A percentile compares a stretch with the other conserved stretches of the same genome.
These are phyloP conservation scores for Mycetomoellerius zeteki DNA, from an alignment of 1,140 invertebrate species.

Conservation along the genomic window DNA sequence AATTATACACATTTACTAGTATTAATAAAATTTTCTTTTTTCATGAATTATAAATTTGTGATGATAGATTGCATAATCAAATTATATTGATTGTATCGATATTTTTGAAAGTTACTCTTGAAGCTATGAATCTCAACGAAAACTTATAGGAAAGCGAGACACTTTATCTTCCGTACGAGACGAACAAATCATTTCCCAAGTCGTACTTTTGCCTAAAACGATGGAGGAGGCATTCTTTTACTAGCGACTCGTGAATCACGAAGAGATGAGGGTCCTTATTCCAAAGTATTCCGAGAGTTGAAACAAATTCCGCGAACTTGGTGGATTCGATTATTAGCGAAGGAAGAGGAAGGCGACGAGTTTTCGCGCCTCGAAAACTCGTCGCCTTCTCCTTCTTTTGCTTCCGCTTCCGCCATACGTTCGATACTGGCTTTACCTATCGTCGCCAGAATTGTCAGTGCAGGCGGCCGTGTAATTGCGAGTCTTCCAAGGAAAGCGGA, in stretches of 20 bases:
- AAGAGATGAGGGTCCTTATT: constrained; percentile 28
- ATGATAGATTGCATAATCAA: background rate
- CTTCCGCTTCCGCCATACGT: constrained; percentile 49
- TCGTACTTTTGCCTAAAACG: constrained; percentile 14
- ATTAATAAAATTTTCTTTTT: background rate
- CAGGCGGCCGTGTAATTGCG: constrained; percentile 62
- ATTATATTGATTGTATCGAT: background rate
- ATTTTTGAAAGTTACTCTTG: background rate
- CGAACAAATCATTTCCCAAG: constrained; percentile 50
- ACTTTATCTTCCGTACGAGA: constrained; percentile 33
- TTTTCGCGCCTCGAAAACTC: constrained; percentile 56
- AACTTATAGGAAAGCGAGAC: background rate
- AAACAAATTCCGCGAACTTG: constrained; percentile 61
- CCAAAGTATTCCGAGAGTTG: constrained; percentile 58
- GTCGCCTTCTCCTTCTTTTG: background rate
- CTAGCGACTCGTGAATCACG: constrained; percentile 6
- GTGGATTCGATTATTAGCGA: constrained; percentile 61
- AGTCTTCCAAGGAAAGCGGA: constrained; percentile 53
- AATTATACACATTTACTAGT: background rate
- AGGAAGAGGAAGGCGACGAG: no score
- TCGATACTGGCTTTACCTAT: constrained; percentile 61
- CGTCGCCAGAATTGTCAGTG: constrained; percentile 58
- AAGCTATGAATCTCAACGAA: constrained; percentile 3
- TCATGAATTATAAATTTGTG: background rate
- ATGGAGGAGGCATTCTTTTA: background rate